Conservation (phyloP, 2,113 vertebrate genomes). For the Mustelus asterias region DNA sequence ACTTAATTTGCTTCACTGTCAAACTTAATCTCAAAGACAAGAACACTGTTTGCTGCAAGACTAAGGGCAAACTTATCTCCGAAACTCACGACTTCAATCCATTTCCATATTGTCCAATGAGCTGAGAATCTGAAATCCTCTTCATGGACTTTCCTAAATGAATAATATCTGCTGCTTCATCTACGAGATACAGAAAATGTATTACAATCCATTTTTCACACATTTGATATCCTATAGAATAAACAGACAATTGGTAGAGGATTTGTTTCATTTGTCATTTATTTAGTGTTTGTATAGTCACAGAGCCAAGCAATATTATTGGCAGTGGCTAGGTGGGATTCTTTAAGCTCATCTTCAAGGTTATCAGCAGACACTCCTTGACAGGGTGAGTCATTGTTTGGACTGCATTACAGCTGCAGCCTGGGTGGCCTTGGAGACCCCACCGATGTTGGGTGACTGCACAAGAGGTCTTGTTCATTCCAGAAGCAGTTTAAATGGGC, state of each 20-base stretch:
- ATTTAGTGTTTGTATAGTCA: background rate
- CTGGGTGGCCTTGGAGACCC: no score
- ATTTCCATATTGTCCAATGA: slow-evolving; percentile 96
- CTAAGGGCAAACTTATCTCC: background rate
- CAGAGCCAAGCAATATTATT: no score
- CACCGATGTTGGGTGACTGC: no score
- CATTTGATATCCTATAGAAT: background rate
- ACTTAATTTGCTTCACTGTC: background rate
- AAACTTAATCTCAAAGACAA: background rate
- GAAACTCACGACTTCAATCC: slow-evolving; percentile 96
- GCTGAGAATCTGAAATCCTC: slow-evolving; percentile 82
- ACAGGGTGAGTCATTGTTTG: no score
- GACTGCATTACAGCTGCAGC: no score
- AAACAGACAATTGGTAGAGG: background rate
- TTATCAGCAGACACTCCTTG: no score
- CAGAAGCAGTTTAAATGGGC: no score
- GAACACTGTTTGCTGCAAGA: background rate
- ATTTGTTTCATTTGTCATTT: background rate
- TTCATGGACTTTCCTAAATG: slow-evolving; percentile 98
- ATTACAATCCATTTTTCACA: background rate
- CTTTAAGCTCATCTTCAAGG: no score
- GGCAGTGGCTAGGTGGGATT: no score
- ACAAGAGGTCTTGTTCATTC: no score
- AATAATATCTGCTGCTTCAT: slow-evolving; percentile 91
- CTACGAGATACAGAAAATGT: slow-evolving; percentile 52